Base-by-base conservation (phyloP, 2,888 invertebrate species). In the Gari tellinella region DNA sequence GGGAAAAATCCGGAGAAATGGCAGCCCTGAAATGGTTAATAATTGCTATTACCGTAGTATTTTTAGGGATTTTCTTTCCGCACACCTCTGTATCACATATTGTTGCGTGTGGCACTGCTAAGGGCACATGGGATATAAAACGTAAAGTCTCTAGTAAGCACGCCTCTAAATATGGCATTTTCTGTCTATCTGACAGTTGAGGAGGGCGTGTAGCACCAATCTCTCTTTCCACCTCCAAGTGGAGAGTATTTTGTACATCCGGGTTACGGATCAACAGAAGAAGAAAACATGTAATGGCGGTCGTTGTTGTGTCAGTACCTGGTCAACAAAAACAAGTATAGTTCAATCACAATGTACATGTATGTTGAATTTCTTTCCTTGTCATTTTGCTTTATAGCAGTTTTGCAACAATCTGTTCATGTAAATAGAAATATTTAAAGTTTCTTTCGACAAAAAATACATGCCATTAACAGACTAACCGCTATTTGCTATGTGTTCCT, bases 251-350 rank as follows among this genome's bases (percentile, higher is more conserved):
- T 67, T 89, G 88, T 17, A 89, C 52, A n/a, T 84, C 75, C 1
- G 86, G 86, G 41, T 84, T 48, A 57, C 87, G 82, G 0, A 86
- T 56, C 49, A 89, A 66, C 2, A 87, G 51, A 12, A 89, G 72
- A 15, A 90, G 72, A 31, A 90, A 80, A 55, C 88, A 84, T 5
- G 80, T 81, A 21, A 90, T 64, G 5, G 90, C 79, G 0, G 88
- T 87, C 3, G 89, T 80, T 14, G 89, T 89, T 17, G 90, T 90
- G 72, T 90, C 88, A 8, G 89, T 88, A 5, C 89, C 90, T 89
- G 63, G 0, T 58, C 51, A 38, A 2, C 23, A 46, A 48, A 48
- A 45, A 23, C 31, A 31, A 31, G 5, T n/a, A n/a, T n/a, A n/a
- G n/a, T n/a, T n/a, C n/a, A n/a, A n/a, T n/a, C n/a, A n/a, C n/a